These are phyloP conservation scores for Spatula versicolor DNA, from an alignment of 2,797 vertebrate species.

Conservation along the genomic window DNA sequence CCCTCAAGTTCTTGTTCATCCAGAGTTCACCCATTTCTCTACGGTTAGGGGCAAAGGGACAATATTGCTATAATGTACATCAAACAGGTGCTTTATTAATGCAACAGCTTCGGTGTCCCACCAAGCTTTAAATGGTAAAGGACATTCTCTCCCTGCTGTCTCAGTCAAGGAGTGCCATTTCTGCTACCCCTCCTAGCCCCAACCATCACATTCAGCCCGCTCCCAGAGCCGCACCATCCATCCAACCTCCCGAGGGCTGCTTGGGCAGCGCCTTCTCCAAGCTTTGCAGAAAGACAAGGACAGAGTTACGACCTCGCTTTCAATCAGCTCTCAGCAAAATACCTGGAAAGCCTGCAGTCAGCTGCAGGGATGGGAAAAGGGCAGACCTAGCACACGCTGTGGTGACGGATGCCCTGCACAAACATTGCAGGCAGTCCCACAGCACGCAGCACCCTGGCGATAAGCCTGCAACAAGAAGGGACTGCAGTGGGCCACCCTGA, in stretches of 20 bases:
- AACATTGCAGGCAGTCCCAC: background rate
- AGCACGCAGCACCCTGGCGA: no score
- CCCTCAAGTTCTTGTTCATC: background rate
- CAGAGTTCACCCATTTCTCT: background rate
- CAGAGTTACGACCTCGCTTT: background rate
- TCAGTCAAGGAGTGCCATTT: background rate
- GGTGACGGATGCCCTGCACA: background rate
- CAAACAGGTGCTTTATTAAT: background rate
- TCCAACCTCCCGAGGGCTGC: background rate
- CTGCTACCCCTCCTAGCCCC: background rate
- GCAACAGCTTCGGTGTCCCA: background rate
- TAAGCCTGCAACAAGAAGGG: background rate
- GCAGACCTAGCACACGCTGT: background rate
- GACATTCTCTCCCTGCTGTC: background rate
- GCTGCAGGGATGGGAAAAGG: background rate
- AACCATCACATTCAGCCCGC: no score
- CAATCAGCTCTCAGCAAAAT: background rate
- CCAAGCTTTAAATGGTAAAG: background rate
- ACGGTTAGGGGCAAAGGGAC: background rate
- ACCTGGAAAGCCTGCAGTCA: background rate
- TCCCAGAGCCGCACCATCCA: background rate
- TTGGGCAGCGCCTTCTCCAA: background rate
- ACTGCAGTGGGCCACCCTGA: no score
- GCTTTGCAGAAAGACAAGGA: background rate
- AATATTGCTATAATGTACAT: accelerated